Conservation (phyloP, 2,797 vertebrate genomes). For the Vultur gryphus region DNA sequence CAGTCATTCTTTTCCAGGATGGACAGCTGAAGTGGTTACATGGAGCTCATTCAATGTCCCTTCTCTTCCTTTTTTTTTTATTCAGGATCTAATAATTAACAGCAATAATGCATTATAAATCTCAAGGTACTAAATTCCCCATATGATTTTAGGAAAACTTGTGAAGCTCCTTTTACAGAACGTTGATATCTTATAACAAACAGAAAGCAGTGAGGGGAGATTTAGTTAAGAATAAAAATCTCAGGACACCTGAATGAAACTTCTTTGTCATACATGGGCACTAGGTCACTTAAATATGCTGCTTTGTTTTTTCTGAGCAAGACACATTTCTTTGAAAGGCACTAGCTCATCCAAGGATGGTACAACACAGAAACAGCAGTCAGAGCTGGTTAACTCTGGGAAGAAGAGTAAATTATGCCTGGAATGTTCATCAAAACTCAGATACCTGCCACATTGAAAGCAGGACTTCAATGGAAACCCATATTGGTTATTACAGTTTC, state of each 20-base stretch:
- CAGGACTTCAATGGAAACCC: background rate
- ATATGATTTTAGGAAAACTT: background rate
- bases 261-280: background rate
- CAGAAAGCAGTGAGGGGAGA: background rate
- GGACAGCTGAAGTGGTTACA: background rate
- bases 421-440: background rate
- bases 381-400: background rate
- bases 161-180: background rate
- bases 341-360: background rate
- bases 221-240: background rate
- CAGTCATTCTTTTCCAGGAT: background rate
- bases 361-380: background rate
- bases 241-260: background rate
- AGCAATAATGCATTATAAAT: background rate
- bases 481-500: background rate
- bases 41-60: background rate
- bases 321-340: background rate
- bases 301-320: background rate
- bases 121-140: background rate
- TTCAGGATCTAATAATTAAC: background rate
- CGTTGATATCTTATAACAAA: background rate
- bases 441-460: background rate
- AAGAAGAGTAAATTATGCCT: background rate
- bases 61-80: background rate
- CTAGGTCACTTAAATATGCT: background rate